A percentile compares a stretch with the other conserved stretches of the same genome.
Conservation (phyloP, 2,113 vertebrate genomes). For the Cercopithecus mona region DNA sequence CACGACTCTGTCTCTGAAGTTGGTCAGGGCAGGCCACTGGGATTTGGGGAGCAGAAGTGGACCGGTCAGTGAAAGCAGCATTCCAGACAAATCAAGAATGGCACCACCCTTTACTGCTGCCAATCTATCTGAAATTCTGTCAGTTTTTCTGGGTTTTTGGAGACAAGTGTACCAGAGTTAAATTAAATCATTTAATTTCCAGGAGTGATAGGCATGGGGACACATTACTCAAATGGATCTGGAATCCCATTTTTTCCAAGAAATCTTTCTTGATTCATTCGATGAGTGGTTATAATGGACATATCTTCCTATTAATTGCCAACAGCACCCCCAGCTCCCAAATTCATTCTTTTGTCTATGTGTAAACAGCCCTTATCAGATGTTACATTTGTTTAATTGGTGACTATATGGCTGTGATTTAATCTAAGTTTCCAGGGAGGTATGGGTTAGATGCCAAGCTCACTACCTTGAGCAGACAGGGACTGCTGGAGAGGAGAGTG, state of each 20-base stretch:
- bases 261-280: slow-evolving; percentile 11
- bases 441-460: slow-evolving; percentile 42
- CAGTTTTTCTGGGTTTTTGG: background rate
- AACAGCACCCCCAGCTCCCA: background rate
- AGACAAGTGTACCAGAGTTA: background rate
- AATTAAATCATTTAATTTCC: slow-evolving; percentile 45
- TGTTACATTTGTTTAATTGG: slow-evolving; percentile 57
- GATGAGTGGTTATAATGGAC: slow-evolving; percentile 10
- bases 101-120: background rate
- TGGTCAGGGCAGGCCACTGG: background rate
- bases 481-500: background rate
- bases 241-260: slow-evolving; percentile 34
- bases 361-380: slow-evolving; percentile 54
- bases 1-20: background rate
- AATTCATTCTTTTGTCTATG: slow-evolving; percentile 47
- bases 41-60: background rate
- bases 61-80: background rate
- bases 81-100: slow-evolving; percentile 13
- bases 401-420: slow-evolving; percentile 51
- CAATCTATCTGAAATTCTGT: slow-evolving; percentile 15
- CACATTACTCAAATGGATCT: background rate
- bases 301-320: slow-evolving; percentile 23
- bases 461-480: slow-evolving; percentile 43
- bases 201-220: background rate
- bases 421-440: slow-evolving; percentile 47